Percentiles rank a stretch among this genome's conserved stretches.
phyloP scores from a whole-genome alignment of 2,888 invertebrate genomes.

The Polydrusus cervinus region DNA sequence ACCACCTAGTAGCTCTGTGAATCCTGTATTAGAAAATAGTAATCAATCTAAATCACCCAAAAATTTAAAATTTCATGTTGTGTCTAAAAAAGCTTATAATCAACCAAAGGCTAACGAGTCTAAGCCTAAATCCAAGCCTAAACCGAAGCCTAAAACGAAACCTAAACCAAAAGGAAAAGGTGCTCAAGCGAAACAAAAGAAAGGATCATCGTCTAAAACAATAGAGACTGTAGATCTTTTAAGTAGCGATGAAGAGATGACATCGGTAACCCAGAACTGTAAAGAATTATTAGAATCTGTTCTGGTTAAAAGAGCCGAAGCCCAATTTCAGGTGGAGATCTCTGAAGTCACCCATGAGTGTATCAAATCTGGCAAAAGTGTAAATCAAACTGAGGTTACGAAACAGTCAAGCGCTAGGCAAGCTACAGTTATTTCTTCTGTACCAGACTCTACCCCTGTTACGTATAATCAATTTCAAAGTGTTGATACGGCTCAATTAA shows the following conservation, averaged over 20 bases:
- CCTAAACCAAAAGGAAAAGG: background rate
- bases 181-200: background rate
- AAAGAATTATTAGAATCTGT: background rate
- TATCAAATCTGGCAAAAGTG: background rate
- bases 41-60: too few relatives aligned
- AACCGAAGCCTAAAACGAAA: background rate
- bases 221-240: conserved; percentile 13
- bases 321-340: background rate
- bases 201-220: too few relatives aligned
- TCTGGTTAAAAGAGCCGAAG: background rate
- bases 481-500: too few relatives aligned
- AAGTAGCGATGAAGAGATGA: conserved; percentile 8
- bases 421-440: background rate
- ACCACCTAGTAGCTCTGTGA: background rate
- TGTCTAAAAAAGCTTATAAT: background rate
- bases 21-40: background rate
- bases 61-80: background rate
- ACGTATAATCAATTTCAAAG: too few relatives aligned
- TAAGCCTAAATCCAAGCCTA: background rate
- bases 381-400: background rate
- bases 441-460: too few relatives aligned
- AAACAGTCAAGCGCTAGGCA: background rate
- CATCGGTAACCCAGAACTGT: background rate
- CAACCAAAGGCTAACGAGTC: background rate
- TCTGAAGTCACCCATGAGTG: background rate